Evolutionary conservation across 1,140 invertebrate genomes (phyloP), one percentile per base, ranked within the genome.

Genomic region (Medauroidea extradentata): DNA sequence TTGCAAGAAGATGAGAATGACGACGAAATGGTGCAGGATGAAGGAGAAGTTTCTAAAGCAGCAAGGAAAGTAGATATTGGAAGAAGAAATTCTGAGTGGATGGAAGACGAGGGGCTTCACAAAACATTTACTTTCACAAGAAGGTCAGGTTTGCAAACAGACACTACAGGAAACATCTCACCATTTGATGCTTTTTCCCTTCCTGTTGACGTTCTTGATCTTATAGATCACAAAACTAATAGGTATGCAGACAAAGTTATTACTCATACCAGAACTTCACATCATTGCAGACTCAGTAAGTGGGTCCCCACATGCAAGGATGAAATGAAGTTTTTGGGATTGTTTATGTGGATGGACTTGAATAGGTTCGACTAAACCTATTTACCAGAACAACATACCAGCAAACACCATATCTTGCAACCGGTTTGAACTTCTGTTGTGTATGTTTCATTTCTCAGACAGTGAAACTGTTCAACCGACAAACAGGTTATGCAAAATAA

Each of bases 351-450:
- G 49, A 71, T 66, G 62, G 61, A 56, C 55, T 51, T 68, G 44
- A 57, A 57, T 24, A 38, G 25, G 57, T 27, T 58, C 61, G 18
- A 60, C 59, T 49, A 62, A 55, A 50, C 24, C 55, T 59, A 44
- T 67, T 56, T 64, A 59, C n/a, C 21, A 52, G 50, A 46, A 52
- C 51, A 43, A 57, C 61, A 25, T 43, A 53, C 18, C 43, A 21
- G 19, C 18, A 64, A 59, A 34, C 29, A 57, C 60, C 38, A 69
- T 71, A 63, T 58, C 61, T 51, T 61, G 65, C 58, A 68, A 73
- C 43, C 58, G 68, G 59, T 73, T 72, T 60, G 56, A 69, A 56
- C 29, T 68, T 50, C 46, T 72, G 52, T 56, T 71, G 51, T 46
- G 56, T 43, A 62, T 66, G 13, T 53, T 69, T 52, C 66, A 71